Conservation (phyloP, 2,113 vertebrate species). For the Chaenocephalus aceratus region DNA sequence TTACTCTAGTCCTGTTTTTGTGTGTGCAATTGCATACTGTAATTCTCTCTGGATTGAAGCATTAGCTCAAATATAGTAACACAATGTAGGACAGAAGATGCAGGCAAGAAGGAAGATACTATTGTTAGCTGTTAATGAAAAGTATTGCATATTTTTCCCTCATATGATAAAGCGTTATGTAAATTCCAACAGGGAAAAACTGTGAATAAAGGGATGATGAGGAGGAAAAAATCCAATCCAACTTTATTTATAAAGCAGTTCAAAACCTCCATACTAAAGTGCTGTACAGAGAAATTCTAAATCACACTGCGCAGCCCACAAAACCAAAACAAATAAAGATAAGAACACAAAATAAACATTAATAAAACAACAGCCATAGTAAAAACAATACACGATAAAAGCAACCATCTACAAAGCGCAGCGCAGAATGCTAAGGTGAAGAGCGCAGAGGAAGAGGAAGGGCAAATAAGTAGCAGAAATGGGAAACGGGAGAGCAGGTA, state of each 20-base stretch:
- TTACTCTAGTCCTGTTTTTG: not conserved
- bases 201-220: not conserved
- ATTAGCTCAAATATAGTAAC: constrained; percentile 21
- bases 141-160: not conserved
- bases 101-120: not conserved
- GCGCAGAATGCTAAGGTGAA: not conserved
- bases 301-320: no score
- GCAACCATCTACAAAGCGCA: no score
- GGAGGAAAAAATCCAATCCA: not conserved
- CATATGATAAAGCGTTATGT: constrained; percentile 15
- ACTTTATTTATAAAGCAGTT: no score
- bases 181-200: not conserved
- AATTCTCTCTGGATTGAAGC: constrained; percentile 3
- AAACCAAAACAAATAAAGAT: no score
- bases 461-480: not conserved
- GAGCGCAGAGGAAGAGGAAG: not conserved
- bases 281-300: no score
- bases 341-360: no score
- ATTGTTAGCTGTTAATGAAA: constrained; percentile 18
- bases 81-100: constrained; percentile 7
- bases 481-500: not conserved
- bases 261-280: no score
- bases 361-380: no score
- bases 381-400: no score
- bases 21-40: constrained; percentile 3